phyloP scores from a whole-genome alignment of 2,113 vertebrate species.

The Lophius piscatorius region DNA sequence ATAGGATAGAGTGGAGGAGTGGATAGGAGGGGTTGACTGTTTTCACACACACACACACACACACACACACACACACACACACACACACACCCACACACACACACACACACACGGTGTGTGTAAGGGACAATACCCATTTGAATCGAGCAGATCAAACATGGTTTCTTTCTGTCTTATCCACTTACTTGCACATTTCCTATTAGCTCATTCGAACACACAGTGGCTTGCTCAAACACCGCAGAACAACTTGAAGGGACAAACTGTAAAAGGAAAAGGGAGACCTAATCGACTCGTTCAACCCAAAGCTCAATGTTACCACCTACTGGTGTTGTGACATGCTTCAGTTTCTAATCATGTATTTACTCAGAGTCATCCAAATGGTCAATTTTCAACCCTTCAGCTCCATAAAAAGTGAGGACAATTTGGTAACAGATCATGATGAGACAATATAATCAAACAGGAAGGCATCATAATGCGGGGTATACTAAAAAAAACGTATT shows the following conservation, averaged over 20 bases:
- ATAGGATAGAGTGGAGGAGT: not conserved
- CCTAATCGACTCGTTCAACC: not conserved
- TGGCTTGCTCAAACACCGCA: slow-evolving; percentile 25
- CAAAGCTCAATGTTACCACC: slow-evolving; percentile 49
- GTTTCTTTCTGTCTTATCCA: slow-evolving; percentile 30
- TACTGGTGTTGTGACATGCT: no score
- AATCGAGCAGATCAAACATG: slow-evolving; percentile 3
- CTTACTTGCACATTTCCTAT: slow-evolving; percentile 22
- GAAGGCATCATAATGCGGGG: no score
- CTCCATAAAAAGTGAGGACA: no score
- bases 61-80: not conserved
- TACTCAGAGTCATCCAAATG: no score
- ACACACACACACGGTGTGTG: not conserved
- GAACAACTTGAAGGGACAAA: slow-evolving; percentile 7
- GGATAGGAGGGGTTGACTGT: not conserved
- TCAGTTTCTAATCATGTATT: no score
- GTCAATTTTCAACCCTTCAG: no score
- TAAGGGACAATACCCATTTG: not conserved
- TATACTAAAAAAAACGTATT: no score
- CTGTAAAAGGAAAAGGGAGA: not conserved
- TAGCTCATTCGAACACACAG: slow-evolving; percentile 14
- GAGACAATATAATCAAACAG: no score
- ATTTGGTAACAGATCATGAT: no score
- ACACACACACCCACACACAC: not conserved
- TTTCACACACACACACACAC: not conserved